Conservation (phyloP, 2,113 vertebrate species). For the Callipepla squamata region DNA sequence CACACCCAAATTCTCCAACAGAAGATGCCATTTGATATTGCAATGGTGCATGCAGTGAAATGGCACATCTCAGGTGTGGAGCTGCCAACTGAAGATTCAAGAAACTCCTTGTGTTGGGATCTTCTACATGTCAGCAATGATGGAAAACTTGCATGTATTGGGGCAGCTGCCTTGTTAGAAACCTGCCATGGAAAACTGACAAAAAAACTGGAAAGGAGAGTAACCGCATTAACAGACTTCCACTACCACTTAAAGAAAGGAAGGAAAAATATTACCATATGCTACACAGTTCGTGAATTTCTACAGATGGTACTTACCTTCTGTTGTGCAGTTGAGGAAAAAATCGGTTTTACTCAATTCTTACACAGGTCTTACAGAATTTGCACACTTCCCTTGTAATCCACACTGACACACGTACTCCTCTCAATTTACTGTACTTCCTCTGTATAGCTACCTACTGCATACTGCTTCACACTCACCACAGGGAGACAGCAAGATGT, state of each 20-base stretch:
- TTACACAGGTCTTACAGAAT: not conserved
- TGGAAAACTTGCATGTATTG: not conserved
- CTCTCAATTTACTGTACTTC: not conserved
- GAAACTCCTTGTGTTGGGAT: not conserved
- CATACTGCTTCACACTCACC: not conserved
- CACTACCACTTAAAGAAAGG: not conserved
- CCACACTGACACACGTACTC: not conserved
- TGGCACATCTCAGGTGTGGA: not conserved
- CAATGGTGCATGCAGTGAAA: not conserved
- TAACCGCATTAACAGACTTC: not conserved
- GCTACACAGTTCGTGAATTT: conserved; percentile 14
- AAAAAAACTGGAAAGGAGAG: not conserved
- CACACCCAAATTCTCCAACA: not conserved
- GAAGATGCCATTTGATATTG: not conserved
- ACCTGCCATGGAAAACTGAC: not conserved
- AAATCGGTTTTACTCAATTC: not conserved
- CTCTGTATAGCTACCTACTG: not conserved
- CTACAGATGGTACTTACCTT: conserved; percentile 32
- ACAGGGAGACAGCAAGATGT: not conserved
- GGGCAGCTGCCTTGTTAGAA: not conserved
- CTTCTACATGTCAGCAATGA: not conserved
- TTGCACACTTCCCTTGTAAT: not conserved
- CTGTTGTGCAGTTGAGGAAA: not conserved
- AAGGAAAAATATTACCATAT: conserved; percentile 12
- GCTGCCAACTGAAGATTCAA: not conserved